These are phyloP conservation scores for Chrysolina americana DNA, from an alignment of 2,888 invertebrate species.

Conservation along the genomic window DNA sequence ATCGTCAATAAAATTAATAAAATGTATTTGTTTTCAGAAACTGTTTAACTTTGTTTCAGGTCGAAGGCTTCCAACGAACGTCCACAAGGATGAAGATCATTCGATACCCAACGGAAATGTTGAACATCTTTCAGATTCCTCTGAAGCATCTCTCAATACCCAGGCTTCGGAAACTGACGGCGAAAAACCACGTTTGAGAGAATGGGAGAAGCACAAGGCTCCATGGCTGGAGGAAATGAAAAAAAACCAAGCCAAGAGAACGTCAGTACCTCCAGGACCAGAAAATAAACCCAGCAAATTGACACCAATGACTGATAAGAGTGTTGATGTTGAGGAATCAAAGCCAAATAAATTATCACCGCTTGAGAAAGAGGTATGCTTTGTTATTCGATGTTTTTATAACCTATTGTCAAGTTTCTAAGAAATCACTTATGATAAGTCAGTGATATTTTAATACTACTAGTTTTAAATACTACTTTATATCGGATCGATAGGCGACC, in stretches of 20 bases:
- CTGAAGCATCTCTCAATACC: slow-evolving; percentile 34
- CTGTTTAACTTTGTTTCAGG: slow-evolving; percentile 55
- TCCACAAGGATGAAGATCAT: slow-evolving; percentile 61
- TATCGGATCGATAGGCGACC: too few species aligned
- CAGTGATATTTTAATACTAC: too few species aligned
- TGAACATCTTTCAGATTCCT: slow-evolving; percentile 52
- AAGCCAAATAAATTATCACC: slow-evolving; percentile 38
- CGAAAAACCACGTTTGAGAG: slow-evolving; percentile 77
- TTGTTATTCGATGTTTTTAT: background rate
- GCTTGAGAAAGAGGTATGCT: slow-evolving; percentile 44
- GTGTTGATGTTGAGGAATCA: slow-evolving; percentile 59
- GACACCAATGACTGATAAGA: slow-evolving; percentile 55
- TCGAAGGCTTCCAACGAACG: slow-evolving; percentile 76
- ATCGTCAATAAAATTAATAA: too few species aligned
- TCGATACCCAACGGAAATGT: slow-evolving; percentile 61
- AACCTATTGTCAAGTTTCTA: background rate
- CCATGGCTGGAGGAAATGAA: slow-evolving; percentile 89
- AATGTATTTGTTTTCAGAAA: background rate
- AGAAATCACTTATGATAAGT: too few species aligned
- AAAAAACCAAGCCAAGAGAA: slow-evolving; percentile 81
- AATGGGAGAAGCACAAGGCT: slow-evolving; percentile 81
- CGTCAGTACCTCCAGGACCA: slow-evolving; percentile 68
- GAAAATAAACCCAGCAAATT: slow-evolving; percentile 51
- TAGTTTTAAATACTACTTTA: too few species aligned
- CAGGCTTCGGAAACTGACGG: slow-evolving; percentile 45